phyloP scores from a whole-genome alignment of 2,888 invertebrate species.

The Alentia gelatinosa region DNA sequence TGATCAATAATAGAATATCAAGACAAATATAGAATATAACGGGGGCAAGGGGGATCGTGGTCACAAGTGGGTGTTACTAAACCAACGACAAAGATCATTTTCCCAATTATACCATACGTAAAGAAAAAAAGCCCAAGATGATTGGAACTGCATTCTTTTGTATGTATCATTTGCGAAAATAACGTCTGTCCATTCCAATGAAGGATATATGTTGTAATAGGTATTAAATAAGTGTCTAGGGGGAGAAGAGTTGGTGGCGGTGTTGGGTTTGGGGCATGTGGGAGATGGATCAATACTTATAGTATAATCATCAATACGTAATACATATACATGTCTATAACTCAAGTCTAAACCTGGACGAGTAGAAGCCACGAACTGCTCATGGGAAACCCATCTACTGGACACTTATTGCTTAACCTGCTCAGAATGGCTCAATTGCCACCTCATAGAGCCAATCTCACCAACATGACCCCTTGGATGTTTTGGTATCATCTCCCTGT shows the following conservation, averaged over 20 bases:
- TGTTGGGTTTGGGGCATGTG: not conserved
- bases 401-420: not conserved
- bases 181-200: too few species aligned
- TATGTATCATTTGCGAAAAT: too few species aligned
- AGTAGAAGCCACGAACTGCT: not conserved
- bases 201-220: too few species aligned
- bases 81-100: not conserved
- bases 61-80: not conserved
- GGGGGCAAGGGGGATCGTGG: not conserved
- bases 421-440: not conserved
- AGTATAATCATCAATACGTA: not conserved
- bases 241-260: not conserved
- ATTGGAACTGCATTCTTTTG: not conserved
- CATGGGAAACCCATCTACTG: not conserved
- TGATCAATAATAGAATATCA: not conserved
- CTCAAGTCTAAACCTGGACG: conserved; percentile 12
- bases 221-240: too few species aligned
- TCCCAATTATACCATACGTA: not conserved
- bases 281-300: not conserved
- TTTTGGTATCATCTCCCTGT: too few species aligned
- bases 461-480: not conserved
- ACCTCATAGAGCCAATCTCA: not conserved
- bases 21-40: conserved; percentile 2
- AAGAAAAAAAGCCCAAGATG: not conserved
- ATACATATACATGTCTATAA: not conserved